Conservation (phyloP, 2,113 vertebrate species). For the Pygoscelis antarcticus region DNA sequence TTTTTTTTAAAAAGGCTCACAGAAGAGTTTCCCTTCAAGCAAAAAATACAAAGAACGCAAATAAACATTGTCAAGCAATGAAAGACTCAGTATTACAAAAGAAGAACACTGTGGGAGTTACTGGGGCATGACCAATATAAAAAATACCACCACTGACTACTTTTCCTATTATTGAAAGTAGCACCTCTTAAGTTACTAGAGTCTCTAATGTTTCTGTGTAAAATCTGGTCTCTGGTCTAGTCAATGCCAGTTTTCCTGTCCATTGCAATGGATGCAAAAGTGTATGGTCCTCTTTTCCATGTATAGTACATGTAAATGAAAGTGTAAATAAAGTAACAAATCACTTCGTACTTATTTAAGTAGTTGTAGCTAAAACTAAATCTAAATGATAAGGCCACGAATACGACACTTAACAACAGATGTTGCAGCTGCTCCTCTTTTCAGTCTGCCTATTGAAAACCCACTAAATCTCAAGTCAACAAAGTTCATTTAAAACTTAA, state of each 20-base stretch:
- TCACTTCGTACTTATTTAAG: neutral
- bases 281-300: neutral
- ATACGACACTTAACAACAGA: neutral
- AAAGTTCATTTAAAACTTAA: neutral
- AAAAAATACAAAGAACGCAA: constrained; percentile 31
- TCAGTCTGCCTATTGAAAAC: neutral
- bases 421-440: neutral
- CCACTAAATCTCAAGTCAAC: neutral
- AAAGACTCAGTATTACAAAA: constrained; percentile 22
- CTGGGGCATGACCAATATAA: neutral
- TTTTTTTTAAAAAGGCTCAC: neutral
- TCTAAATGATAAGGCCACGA: neutral
- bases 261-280: neutral
- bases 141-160: constrained; percentile 1
- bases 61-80: constrained; percentile 29
- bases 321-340: neutral
- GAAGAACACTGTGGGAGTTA: neutral
- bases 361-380: neutral
- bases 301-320: neutral
- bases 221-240: neutral
- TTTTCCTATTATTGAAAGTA: neutral
- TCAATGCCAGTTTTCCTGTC: neutral
- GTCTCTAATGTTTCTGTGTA: neutral
- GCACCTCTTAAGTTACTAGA: neutral
- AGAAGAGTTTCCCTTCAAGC: neutral